Evolutionary conservation across 2,888 invertebrate species (phyloP), one percentile per base, ranked within the genome.

Genomic region (Caenorhabditis sp.): DNA sequence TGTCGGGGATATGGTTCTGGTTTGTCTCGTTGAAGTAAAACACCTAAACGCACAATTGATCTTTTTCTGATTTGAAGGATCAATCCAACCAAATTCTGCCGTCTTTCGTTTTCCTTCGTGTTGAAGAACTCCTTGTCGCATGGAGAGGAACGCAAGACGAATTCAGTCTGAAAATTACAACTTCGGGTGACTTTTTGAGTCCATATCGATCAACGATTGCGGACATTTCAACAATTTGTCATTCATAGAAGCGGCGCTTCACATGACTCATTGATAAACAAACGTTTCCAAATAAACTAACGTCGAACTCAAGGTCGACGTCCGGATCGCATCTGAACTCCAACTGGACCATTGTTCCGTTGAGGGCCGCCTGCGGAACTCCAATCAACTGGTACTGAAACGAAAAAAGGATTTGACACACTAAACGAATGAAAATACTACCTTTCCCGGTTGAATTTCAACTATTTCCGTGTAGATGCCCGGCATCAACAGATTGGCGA

Each of bases 71-170:
- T n/a, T n/a, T n/a, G n/a, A n/a, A n/a, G n/a, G n/a, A n/a, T n/a
- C n/a, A n/a, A 15, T 1, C 26, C 53, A 26, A 75, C 74, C 66
- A 78, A 46, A 24, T 78, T 72, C 22, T 78, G 66, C 4, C 72
- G 72, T 41, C 63, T 39, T 15, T 66, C 56, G 39, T 32, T 62
- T 26, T 85, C 73, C 61, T 74, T 58, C 8, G 79, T 75, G 48
- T 83, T 81, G 63, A 87, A 86, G 65, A 88, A 88, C 55, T 89
- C 89, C 48, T 86, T 86, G 63, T 86, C 85, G 59, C 89, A 89
- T 6, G 89, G 89, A 1, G 87, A 87, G 30, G 83, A 85, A 5
- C 89, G 81, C 7, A 89, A 71, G 2, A 83, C 86, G 63, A 84
- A 85, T 65, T 86, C 85, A 7, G 83, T 77, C 84, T 84, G 58